Percentiles rank a stretch among this genome's conserved stretches.
These are phyloP conservation scores for Sebastes itinus DNA, from an alignment of 2,797 vertebrate species.

Conservation along the genomic window DNA sequence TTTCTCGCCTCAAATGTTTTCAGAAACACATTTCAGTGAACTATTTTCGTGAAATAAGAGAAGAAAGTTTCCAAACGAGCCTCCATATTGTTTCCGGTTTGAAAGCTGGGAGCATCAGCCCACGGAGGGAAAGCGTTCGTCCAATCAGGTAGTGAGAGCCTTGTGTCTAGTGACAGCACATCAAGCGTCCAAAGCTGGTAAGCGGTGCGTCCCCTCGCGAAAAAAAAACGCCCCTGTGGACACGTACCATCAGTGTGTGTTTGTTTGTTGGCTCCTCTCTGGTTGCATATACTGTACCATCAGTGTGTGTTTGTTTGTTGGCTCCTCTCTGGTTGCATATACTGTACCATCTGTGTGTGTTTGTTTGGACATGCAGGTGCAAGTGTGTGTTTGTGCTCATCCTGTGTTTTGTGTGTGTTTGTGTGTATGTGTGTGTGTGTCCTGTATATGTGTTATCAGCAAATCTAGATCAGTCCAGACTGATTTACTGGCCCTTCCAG, in stretches of 20 bases:
- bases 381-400: background rate
- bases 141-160: too few species aligned
- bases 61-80: too few species aligned
- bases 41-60: too few species aligned
- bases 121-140: too few species aligned
- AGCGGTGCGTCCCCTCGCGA: too few species aligned
- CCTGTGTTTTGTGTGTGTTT: background rate
- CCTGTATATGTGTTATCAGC: conserved; percentile 36
- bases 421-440: background rate
- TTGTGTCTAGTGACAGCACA: too few species aligned
- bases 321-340: background rate
- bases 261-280: background rate
- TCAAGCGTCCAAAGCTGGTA: too few species aligned
- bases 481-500: conserved; percentile 46
- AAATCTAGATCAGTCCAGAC: conserved; percentile 58
- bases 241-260: background rate
- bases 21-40: too few species aligned
- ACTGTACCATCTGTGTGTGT: background rate
- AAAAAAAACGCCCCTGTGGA: too few species aligned
- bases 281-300: background rate
- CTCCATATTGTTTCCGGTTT: too few species aligned
- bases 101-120: too few species aligned
- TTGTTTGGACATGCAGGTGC: background rate
- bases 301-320: background rate
- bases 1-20: too few species aligned